phyloP scores from a whole-genome alignment of 1,140 invertebrate genomes.

The Uloborus diversus region DNA sequence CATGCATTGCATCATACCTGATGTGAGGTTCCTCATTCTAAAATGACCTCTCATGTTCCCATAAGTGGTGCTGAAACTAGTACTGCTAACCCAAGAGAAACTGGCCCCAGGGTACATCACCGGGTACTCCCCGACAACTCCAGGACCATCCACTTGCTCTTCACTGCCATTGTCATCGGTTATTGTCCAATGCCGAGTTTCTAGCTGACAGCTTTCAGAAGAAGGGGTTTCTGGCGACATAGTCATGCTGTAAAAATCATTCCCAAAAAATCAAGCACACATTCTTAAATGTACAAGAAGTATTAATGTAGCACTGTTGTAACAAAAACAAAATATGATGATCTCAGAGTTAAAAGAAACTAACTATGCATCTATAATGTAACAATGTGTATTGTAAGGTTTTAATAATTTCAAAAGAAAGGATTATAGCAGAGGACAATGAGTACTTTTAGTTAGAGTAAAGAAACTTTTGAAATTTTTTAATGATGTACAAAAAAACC shows the following conservation, averaged over 20 bases:
- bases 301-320: too few species aligned
- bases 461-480: too few species aligned
- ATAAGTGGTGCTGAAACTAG: conserved; percentile 60
- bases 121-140: conserved; percentile 63
- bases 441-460: too few species aligned
- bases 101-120: conserved; percentile 61
- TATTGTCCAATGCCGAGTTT: conserved; percentile 62
- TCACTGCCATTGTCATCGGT: conserved; percentile 61
- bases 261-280: too few species aligned
- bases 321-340: too few species aligned
- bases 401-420: too few species aligned
- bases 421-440: too few species aligned
- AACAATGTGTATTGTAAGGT: too few species aligned
- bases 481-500: too few species aligned
- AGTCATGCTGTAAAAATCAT: conserved; percentile 50
- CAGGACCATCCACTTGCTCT: conserved; percentile 62
- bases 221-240: conserved; percentile 48
- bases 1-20: too few species aligned
- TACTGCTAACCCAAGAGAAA: conserved; percentile 62
- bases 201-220: conserved; percentile 60
- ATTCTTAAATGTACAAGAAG: too few species aligned
- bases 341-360: too few species aligned
- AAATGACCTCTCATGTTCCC: conserved; percentile 62
- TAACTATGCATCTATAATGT: neutral
- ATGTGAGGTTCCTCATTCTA: conserved; percentile 61